phyloP scores from a whole-genome alignment of 53 echinoderm and acorn worm species.

The Paracentrotus lividus region DNA sequence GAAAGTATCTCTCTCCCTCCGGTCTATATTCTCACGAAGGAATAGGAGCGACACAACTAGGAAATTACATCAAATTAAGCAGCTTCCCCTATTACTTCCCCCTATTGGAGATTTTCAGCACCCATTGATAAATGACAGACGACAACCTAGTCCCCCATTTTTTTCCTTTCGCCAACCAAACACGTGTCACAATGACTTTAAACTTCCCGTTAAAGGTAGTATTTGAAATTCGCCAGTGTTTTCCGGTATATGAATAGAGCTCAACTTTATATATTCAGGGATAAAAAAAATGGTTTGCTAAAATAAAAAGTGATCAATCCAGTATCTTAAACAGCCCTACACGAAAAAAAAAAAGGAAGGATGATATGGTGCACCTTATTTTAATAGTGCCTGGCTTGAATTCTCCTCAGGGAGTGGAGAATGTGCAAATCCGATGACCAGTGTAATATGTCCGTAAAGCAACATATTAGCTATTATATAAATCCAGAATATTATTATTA shows the following conservation, averaged over 20 bases:
- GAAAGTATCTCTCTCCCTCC: conserved; percentile 29
- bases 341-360: too few species aligned
- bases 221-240: background rate
- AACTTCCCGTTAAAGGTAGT: background rate
- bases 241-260: background rate
- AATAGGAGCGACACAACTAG: conserved; percentile 52
- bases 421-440: too few species aligned
- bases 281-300: too few species aligned
- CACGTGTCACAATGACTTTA: background rate
- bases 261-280: too few species aligned
- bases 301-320: too few species aligned
- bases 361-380: too few species aligned
- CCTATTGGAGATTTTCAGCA: conserved; percentile 56
- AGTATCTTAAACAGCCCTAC: too few species aligned
- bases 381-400: too few species aligned
- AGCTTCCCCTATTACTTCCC: conserved; percentile 72
- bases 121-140: conserved; percentile 20
- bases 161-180: background rate
- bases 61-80: conserved; percentile 72
- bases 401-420: too few species aligned
- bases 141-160: conserved; percentile 26
- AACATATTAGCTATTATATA: too few species aligned
- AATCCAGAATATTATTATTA: too few species aligned
- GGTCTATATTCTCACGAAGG: conserved; percentile 29
- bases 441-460: too few species aligned